Evolutionary conservation across 2,113 vertebrate species (phyloP).

Genomic region (Cavia aperea): DNA sequence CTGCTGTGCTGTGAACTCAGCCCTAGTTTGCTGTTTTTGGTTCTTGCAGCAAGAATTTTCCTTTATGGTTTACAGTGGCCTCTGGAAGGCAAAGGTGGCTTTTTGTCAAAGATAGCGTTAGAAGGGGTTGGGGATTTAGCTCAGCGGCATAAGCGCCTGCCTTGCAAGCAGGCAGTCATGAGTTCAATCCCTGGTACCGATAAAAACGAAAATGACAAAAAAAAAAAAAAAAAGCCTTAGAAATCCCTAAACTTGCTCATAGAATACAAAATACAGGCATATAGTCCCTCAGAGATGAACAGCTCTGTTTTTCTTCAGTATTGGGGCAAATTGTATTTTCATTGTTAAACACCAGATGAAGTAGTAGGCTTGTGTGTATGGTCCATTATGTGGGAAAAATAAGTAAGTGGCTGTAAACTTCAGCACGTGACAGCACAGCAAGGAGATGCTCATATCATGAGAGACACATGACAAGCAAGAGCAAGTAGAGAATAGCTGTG

Average conservation of each 20-base stretch:
- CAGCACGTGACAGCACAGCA: slow-evolving; percentile 6
- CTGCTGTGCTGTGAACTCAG: neutral
- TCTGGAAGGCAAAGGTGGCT: neutral
- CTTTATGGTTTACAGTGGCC: neutral
- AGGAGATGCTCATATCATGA: neutral
- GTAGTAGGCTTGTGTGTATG: slow-evolving; percentile 20
- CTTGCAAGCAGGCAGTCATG: no score
- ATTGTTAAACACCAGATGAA: slow-evolving; percentile 47
- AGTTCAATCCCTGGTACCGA: no score
- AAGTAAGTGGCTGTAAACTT: slow-evolving; percentile 1
- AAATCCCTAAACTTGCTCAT: slow-evolving; percentile 26
- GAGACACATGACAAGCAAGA: neutral
- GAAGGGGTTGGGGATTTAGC: neutral
- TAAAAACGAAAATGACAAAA: no score
- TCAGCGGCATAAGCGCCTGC: no score
- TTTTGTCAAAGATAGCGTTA: slow-evolving; percentile 19
- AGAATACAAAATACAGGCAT: slow-evolving; percentile 14
- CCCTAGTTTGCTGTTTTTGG: neutral
- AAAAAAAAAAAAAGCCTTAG: neutral
- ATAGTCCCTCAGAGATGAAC: neutral
- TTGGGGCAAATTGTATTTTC: slow-evolving; percentile 25
- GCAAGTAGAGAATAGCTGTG: neutral
- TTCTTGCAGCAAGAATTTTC: slow-evolving; percentile 25
- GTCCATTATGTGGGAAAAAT: slow-evolving; percentile 12
- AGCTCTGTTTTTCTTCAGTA: neutral